Base-by-base conservation (phyloP, 1,140 invertebrate species). In the Artemia franciscana region DNA sequence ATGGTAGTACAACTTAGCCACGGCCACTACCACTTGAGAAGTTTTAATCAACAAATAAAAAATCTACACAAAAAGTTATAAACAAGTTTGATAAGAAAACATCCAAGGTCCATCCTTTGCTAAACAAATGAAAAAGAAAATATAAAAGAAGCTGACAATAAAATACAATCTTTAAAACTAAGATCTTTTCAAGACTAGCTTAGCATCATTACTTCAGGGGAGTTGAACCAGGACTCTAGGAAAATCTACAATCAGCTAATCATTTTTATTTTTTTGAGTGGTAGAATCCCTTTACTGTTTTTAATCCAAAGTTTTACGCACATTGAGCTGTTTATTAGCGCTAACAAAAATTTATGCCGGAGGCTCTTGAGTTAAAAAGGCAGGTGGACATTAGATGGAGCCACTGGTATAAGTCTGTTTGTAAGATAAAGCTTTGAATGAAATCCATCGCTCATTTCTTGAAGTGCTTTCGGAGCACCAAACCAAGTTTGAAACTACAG, bases 21-120 rank as follows among this genome's bases (percentile, higher is more conserved):
- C 94, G 1, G 88, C 83, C 88, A 98, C 91, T 1, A 98, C 93
- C 4, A 97, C 82, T 78, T 82, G n/a, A n/a, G n/a, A n/a, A n/a
- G n/a, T n/a, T n/a, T n/a, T n/a, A n/a, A n/a, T n/a, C n/a, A n/a
- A n/a, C n/a, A n/a, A n/a, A n/a, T n/a, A n/a, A n/a, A n/a, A n/a
- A n/a, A n/a, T n/a, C n/a, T n/a, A n/a, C n/a, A n/a, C n/a, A n/a
- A n/a, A n/a, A n/a, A n/a, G n/a, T n/a, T n/a, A n/a, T n/a, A n/a
- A n/a, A n/a, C n/a, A n/a, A n/a, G n/a, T n/a, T n/a, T n/a, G n/a
- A n/a, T n/a, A n/a, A n/a, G n/a, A n/a, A n/a, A n/a, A n/a, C n/a
- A n/a, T n/a, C n/a, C n/a, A n/a, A n/a, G n/a, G n/a, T n/a, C n/a
- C n/a, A n/a, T n/a, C n/a, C n/a, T n/a, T n/a, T n/a, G n/a, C n/a